Conservation (phyloP, 2,888 invertebrate species). For the Phania funesta region DNA sequence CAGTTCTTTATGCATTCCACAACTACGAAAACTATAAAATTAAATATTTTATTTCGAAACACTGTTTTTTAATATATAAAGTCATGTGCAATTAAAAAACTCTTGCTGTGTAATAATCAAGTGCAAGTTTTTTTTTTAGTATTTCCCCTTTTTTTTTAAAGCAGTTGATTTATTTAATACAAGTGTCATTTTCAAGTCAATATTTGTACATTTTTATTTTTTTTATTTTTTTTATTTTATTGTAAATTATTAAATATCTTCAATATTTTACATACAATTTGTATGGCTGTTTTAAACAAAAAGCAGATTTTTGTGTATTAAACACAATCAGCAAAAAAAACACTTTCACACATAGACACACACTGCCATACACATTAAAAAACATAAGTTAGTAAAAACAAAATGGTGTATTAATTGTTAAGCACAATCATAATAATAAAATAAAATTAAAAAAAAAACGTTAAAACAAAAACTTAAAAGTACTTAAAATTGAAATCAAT, state of each 20-base stretch:
- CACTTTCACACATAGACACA: constrained; percentile 24
- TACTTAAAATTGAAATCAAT: constrained; percentile 68
- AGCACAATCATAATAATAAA: constrained; percentile 78
- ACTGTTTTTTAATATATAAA: background rate
- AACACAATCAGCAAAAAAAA: constrained; percentile 45
- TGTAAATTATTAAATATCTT: constrained; percentile 59
- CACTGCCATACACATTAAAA: background rate
- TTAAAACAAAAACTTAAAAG: constrained; percentile 54
- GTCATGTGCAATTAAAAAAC: background rate
- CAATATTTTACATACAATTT: constrained; percentile 22
- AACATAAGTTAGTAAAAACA: constrained; percentile 34
- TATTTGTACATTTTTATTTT: constrained; percentile 60
- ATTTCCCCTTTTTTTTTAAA: background rate
- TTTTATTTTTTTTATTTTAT: constrained; percentile 59
- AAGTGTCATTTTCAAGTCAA: constrained; percentile 58
- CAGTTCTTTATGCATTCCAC: background rate
- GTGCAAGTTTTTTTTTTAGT: too few species aligned
- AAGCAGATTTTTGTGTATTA: constrained; percentile 37
- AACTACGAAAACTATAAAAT: background rate
- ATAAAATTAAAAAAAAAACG: constrained; percentile 29
- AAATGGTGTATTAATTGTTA: constrained; percentile 73
- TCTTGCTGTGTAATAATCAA: background rate
- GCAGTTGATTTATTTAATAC: constrained; percentile 48
- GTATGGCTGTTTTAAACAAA: background rate
- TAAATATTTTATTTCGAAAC: background rate